A percentile compares a stretch with the other conserved stretches of the same genome.
Conservation (phyloP, 2,888 invertebrate species). For the Iphiclides podalirius region DNA sequence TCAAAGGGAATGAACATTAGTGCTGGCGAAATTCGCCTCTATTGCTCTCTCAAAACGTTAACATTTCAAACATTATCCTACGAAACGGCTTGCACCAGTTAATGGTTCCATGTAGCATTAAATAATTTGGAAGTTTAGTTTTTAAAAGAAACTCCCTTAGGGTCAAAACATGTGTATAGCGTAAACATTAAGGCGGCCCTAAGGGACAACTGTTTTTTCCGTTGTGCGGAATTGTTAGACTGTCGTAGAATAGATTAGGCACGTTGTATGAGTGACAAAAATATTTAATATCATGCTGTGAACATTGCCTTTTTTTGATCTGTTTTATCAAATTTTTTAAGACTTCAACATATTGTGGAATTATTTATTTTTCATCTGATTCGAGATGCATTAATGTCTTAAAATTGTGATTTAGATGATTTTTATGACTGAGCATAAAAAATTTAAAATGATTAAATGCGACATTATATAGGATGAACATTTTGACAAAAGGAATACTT, state of each 20-base stretch:
- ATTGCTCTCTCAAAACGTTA: constrained; percentile 45
- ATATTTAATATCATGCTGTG: constrained; percentile 46
- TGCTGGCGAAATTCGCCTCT: constrained; percentile 33
- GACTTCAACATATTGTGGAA: no score
- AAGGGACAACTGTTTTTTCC: constrained; percentile 72
- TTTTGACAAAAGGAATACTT: neutral
- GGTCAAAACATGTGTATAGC: constrained; percentile 53
- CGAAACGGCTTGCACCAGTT: constrained; percentile 63
- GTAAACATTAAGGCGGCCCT: constrained; percentile 56
- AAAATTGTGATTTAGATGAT: neutral
- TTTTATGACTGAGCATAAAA: neutral
- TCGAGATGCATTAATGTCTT: neutral
- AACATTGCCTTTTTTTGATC: constrained; percentile 42
- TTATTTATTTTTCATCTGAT: neutral
- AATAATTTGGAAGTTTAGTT: constrained; percentile 45
- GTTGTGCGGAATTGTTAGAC: constrained; percentile 78
- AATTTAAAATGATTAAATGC: neutral
- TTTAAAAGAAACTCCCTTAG: constrained; percentile 50
- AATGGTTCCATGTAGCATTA: constrained; percentile 70
- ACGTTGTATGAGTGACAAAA: constrained; percentile 62
- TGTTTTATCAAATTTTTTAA: constrained; percentile 4
- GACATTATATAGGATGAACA: neutral
- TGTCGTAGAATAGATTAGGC: constrained; percentile 74
- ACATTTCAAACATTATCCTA: constrained; percentile 25
- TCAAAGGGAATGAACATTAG: constrained; percentile 17